These are phyloP conservation scores for Uromys caudimaculatus DNA, from an alignment of 2,797 vertebrate species.

Conservation along the genomic window DNA sequence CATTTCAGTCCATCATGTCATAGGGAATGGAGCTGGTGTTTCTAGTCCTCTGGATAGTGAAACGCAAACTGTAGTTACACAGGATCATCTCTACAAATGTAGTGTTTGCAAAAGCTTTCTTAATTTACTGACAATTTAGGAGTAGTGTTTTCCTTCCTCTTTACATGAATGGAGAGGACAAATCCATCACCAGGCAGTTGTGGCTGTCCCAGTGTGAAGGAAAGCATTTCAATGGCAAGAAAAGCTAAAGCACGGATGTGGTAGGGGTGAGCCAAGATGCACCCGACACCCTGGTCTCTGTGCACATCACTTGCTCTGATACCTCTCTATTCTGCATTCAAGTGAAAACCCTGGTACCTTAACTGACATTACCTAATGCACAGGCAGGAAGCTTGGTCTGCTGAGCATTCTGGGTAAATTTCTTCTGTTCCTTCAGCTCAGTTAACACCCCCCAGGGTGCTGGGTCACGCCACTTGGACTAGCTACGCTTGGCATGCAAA, in stretches of 20 bases:
- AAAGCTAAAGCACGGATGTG: background rate
- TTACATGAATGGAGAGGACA: background rate
- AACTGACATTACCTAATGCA: background rate
- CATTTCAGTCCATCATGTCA: background rate
- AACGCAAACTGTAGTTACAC: background rate
- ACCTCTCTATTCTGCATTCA: background rate
- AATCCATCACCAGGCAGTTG: background rate
- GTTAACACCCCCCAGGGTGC: conserved; percentile 22
- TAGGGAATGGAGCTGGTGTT: background rate
- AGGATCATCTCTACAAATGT: background rate
- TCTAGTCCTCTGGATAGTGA: background rate
- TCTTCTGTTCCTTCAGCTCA: background rate
- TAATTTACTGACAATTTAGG: background rate
- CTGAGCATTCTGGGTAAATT: background rate
- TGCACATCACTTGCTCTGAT: background rate
- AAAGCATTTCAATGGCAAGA: background rate
- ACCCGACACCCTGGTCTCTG: background rate
- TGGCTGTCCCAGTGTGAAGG: background rate
- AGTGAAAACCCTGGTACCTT: background rate
- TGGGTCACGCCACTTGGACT: background rate
- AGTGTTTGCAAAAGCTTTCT: background rate
- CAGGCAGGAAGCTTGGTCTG: background rate
- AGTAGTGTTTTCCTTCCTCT: background rate
- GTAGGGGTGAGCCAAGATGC: background rate
- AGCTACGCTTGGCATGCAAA: background rate